A percentile compares a stretch with the other conserved stretches of the same genome.
Evolutionary conservation across 2,797 vertebrate genomes (phyloP).

Genomic region (Anomalospiza imberbis): DNA sequence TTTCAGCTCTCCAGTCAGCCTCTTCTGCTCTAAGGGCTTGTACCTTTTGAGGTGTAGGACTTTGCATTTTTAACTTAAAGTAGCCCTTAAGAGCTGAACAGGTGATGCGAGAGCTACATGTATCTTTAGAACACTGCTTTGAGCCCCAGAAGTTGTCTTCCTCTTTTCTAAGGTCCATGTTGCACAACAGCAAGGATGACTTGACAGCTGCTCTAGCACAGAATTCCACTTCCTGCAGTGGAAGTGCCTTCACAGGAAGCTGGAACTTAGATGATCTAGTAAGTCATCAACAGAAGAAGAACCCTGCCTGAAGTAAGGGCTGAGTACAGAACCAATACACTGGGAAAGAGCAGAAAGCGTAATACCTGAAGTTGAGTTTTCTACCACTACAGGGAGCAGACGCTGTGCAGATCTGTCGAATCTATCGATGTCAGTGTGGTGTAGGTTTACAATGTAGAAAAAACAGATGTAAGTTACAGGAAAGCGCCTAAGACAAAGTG

Average conservation of each 20-base stretch:
- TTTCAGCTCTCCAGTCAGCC: neutral
- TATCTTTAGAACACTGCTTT: neutral
- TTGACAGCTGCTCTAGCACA: neutral
- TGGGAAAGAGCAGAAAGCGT: neutral
- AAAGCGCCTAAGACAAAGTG: neutral
- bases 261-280: neutral
- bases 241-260: neutral
- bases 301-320: neutral
- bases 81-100: neutral
- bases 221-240: neutral
- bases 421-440: neutral
- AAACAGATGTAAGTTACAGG: neutral
- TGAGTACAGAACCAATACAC: neutral
- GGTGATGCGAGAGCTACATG: neutral
- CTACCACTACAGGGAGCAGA: neutral
- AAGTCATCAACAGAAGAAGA: neutral
- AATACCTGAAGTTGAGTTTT: neutral
- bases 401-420: neutral
- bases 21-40: neutral
- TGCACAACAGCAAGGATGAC: neutral
- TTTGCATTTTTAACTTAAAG: neutral
- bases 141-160: neutral
- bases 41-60: neutral
- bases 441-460: neutral
- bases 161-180: neutral